phyloP scores from a whole-genome alignment of 2,113 vertebrate genomes.

The Erythrocercus mccallii region DNA sequence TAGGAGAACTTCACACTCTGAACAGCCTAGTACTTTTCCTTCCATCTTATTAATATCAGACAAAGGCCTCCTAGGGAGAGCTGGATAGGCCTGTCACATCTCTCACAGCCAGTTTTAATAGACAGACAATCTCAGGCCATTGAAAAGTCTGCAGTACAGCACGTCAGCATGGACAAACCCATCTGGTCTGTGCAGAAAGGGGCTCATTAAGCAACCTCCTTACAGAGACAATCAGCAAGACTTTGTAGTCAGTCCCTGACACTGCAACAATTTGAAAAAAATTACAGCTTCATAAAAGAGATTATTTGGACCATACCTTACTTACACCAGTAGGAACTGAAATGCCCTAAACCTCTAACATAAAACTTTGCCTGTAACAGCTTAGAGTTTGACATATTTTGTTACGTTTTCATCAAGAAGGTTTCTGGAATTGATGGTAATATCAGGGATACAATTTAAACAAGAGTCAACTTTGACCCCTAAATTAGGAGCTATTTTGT shows the following conservation, averaged over 20 bases:
- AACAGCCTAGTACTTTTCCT: neutral
- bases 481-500: neutral
- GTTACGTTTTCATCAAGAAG: neutral
- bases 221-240: neutral
- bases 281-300: neutral
- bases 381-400: neutral
- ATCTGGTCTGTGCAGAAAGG: neutral
- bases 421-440: neutral
- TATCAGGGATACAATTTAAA: neutral
- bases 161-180: neutral
- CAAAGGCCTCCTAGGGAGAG: neutral
- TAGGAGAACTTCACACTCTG: slow-evolving; percentile 4
- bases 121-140: neutral
- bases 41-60: neutral
- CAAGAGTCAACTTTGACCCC: neutral
- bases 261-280: neutral
- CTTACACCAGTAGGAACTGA: neutral
- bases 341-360: neutral
- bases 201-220: neutral
- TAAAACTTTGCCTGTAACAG: neutral
- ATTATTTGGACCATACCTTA: neutral
- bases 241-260: neutral
- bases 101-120: neutral
- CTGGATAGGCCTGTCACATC: neutral
- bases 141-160: neutral